phyloP scores from a whole-genome alignment of 2,797 vertebrate species.

The Silurus lanzhouensis region DNA sequence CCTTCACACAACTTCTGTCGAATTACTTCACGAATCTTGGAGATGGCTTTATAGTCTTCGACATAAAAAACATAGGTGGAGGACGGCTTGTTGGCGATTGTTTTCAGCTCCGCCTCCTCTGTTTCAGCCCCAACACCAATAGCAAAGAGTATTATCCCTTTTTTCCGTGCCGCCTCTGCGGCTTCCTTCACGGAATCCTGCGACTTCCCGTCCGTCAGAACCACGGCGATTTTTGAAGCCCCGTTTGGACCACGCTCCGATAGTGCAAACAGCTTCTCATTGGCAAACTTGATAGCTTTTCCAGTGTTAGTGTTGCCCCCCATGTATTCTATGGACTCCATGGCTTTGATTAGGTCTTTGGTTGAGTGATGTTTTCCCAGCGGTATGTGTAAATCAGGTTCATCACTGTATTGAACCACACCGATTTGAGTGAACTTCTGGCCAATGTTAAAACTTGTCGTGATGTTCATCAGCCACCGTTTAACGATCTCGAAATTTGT shows the following conservation, averaged over 20 bases:
- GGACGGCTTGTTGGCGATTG: constrained; percentile 93
- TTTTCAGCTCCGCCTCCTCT: constrained; percentile 84
- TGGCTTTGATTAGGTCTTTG: constrained; percentile 80
- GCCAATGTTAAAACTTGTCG: constrained; percentile 92
- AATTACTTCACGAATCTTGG: constrained; percentile 94
- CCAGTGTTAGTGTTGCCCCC: constrained; percentile 95
- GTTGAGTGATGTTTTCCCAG: constrained; percentile 83
- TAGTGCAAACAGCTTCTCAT: constrained; percentile 88
- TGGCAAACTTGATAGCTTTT: constrained; percentile 90
- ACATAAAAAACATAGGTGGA: constrained; percentile 95
- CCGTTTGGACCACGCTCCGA: constrained; percentile 82
- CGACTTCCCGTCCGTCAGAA: constrained; percentile 96
- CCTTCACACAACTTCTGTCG: constrained; percentile 98
- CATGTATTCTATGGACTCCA: constrained; percentile 90
- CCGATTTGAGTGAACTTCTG: constrained; percentile 95
- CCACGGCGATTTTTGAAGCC: constrained; percentile 91
- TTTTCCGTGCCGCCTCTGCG: constrained; percentile 90
- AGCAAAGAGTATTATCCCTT: constrained; percentile 91
- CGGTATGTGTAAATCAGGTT: constrained; percentile 90
- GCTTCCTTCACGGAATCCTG: constrained; percentile 91
- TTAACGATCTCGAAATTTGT: constrained; percentile 97
- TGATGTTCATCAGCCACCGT: constrained; percentile 95
- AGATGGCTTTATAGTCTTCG: constrained; percentile 94
- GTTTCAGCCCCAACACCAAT: constrained; percentile 92
- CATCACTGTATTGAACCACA: constrained; percentile 95